These are phyloP conservation scores for Mechanitis mazaeus DNA, from an alignment of 2,888 invertebrate genomes.

Conservation along the genomic window DNA sequence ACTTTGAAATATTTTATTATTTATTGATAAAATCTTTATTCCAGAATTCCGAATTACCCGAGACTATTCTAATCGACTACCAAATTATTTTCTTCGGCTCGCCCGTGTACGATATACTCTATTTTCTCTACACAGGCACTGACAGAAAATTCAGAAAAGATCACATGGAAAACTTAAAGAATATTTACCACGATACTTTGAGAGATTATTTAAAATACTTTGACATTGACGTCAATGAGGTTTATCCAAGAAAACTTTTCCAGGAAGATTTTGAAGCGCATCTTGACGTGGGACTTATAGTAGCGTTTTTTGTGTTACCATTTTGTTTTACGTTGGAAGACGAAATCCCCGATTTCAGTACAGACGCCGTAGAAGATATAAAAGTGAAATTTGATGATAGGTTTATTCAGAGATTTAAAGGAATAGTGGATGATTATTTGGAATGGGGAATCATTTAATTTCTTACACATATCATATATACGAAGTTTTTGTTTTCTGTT, in stretches of 20 bases:
- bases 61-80: slow-evolving; percentile 4
- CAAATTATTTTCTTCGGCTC: slow-evolving; percentile 3
- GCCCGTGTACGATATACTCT: not conserved
- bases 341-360: not conserved
- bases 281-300: slow-evolving; percentile 1
- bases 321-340: slow-evolving; percentile 5
- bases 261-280: slow-evolving; percentile 1
- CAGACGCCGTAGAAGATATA: not conserved
- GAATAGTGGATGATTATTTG: slow-evolving; percentile 4
- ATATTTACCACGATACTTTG: slow-evolving; percentile 3
- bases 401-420: slow-evolving; percentile 2
- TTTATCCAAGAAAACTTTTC: slow-evolving; percentile 5
- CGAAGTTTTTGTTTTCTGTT: too few relatives aligned
- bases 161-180: not conserved
- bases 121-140: not conserved
- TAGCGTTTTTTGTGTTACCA: not conserved
- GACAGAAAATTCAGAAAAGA: slow-evolving; percentile 2
- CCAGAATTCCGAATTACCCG: not conserved
- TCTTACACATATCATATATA: not conserved
- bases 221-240: not conserved
- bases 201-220: slow-evolving; percentile 2
- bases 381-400: slow-evolving; percentile 1
- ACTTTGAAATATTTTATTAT: too few relatives aligned
- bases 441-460: slow-evolving; percentile 6
- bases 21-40: not conserved